These are phyloP conservation scores for Lepidochrysops patricia DNA, from an alignment of 2,888 invertebrate species.

Conservation along the genomic window DNA sequence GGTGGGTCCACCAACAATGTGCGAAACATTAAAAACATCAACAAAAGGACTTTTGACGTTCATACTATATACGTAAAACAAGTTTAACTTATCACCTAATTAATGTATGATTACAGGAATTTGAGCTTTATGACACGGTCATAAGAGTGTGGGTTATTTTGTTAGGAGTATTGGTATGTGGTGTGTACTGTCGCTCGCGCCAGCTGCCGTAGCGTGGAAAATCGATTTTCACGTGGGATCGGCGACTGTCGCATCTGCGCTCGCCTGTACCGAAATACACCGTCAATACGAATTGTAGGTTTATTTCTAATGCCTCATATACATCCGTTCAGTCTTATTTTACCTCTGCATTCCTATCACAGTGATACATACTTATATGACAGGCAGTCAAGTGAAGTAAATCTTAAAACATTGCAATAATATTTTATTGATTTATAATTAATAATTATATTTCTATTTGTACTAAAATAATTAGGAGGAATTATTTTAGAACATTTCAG, in stretches of 20 bases:
- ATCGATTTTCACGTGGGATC: conserved; percentile 72
- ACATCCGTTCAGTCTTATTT: no score
- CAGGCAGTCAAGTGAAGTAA: no score
- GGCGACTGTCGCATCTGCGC: conserved; percentile 71
- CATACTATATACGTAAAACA: conserved; percentile 58
- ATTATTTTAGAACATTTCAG: no score
- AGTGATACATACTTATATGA: no score
- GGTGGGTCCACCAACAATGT: conserved; percentile 67
- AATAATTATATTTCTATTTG: no score
- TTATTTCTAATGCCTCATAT: conserved; percentile 8
- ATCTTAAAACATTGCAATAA: no score
- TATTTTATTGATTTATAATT: no score
- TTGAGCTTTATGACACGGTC: conserved; percentile 26
- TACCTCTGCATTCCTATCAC: no score
- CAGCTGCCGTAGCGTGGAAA: conserved; percentile 73
- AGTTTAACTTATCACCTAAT: conserved; percentile 26
- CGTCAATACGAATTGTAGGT: neutral
- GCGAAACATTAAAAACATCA: conserved; percentile 75
- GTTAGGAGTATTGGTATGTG: conserved; percentile 23
- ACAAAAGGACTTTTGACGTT: conserved; percentile 72
- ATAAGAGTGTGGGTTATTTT: conserved; percentile 27
- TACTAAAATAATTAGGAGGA: no score
- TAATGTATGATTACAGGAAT: conserved; percentile 23
- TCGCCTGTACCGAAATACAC: conserved; percentile 40
- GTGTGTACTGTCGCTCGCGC: conserved; percentile 60